Base-by-base conservation (phyloP, 2,113 vertebrate species). In the Cinclus cinclus region DNA sequence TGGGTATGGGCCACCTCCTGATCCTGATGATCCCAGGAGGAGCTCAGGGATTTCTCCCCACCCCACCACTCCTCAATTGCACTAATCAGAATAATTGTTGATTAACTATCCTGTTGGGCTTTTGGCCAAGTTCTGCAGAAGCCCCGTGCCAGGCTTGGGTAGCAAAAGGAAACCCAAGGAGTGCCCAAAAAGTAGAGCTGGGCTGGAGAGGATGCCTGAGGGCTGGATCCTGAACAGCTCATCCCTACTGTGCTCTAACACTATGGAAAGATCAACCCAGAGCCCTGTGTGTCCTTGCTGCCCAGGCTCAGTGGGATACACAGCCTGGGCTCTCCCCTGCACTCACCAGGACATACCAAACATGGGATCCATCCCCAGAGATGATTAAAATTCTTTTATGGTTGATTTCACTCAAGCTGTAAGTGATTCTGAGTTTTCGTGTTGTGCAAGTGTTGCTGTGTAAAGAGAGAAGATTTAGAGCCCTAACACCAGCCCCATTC, bases 361-460 rank as follows among this genome's bases (percentile, higher is more conserved):
- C 39, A 62, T 1, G 0, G 0, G 42, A 5, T 6, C 39, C 27
- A 4, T 6, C 27, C 18, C 10, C 11, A 25, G 58, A 22, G 49
- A 42, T 20, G 5, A 63, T 64, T 81, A 64, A 68, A 91, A 80
- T 33, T 18, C 28, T 37, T 53, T 94, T 33, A 28, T 2, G 0
- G 42, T 73, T 68, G 59, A 81, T 87, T 92, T 92, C 52, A 56
- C 46, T 52, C 28, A 53, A 21, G 20, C 19, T 39, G 19, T 49
- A 16, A 59, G 37, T 63, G 39, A 74, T 52, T 65, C n/a, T 17
- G 62, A 30, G 31, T 39, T 67, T 89, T 73, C 44, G 56, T 9
- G 3, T 42, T 31, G 22, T 33, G 27, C 31, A 59, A 59, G 44
- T 6, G 44, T 10, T 35, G 25, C 8, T n/a, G 31, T 35, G 30